Base-by-base conservation (phyloP, 2,113 vertebrate species). In the Oplegnathus fasciatus region DNA sequence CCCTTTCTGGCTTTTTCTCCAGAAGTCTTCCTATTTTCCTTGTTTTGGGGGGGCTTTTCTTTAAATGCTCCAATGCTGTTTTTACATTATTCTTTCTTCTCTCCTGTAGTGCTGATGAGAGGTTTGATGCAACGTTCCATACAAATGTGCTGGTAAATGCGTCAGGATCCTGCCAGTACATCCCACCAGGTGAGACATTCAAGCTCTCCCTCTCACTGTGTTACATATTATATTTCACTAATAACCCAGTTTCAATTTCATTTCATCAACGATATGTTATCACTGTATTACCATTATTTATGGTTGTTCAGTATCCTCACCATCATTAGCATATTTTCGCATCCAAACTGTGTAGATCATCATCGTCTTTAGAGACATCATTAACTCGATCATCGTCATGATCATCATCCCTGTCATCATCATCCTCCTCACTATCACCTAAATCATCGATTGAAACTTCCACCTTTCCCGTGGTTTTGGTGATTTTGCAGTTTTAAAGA, bases 121-220 rank as follows among this genome's bases (percentile, higher is more conserved):
- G 97, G 91, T 97, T 98, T 88, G 97, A 98, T 86, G 97, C 97
- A 0, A 98, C 97, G 1, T 98, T 97, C 93, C 97, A 98, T 85
- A 98, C 97, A 32, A 98, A 98, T 65, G 97, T 98, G 76, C 87
- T 97, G 85, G 97, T 98, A 84, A 97, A 97, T 88, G 93, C 96
- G 10, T 95, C 96, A 66, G 97, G 97, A 82, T 83, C 95, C 70
- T 97, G 97, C 86, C 97, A 98, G 86, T 98, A 98, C 89, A 95
- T 98, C 77, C 97, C 97, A 89, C 97, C 97, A 96, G 97, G 97
- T 98, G 92, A 91, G 90, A 46, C 24, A 48, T 60, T 57, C 3
- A 37, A 37, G 34, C 34, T 37, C 6, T 37, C 34, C 34, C 34
- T 37, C 34, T 37, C 34, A 92, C 7, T 64, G 10, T 44, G 13